Base-by-base conservation (phyloP, 2,888 invertebrate species). In the Chloromyia formosa region DNA sequence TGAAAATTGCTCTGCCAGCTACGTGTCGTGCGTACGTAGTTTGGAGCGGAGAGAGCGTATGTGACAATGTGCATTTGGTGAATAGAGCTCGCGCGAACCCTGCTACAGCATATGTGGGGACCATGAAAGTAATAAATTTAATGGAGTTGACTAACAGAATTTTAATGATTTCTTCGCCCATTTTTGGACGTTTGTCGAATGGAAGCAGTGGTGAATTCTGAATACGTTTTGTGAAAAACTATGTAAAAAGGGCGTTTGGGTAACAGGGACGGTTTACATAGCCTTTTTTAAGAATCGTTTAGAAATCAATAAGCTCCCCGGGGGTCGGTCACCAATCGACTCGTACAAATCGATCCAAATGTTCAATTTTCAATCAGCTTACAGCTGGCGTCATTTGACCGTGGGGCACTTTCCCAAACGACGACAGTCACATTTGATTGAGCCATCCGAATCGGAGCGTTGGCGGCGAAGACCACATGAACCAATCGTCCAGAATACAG, bases 101-200 rank as follows among this genome's bases (percentile, higher is more conserved):
- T 5, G 18, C 22, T 12, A 7, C 1, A 14, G 58, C 58, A 66
- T 66, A 66, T 66, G 27, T 35, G 66, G 40, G 42, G 56, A 58
- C 40, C 58, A 56, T 22, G 54, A 71, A 71, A 71, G 71, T 71
- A 71, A 71, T 71, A 71, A 71, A 71, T 71, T 71, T 71, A 71
- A 71, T 71, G 71, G 71, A 71, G 71, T 71, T 56, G 71, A 56
- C 71, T 71, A 58, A 42, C 71, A 71, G 71, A 71, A 71, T 71
- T 71, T 71, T 58, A 71, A 71, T 71, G 71, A 71, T 40, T 58
- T 71, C 58, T 71, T 71, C 23, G 10, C 4, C 66, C 45, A 18
- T 62, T 1, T 5, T 40, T 1, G 16, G 40, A 20, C 27, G 7
- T n/a, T 68, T n/a, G n/a, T n/a, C n/a, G n/a, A n/a, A n/a, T n/a